A percentile compares a stretch with the other conserved stretches of the same genome.
Evolutionary conservation across 35 echinoderm and acorn worm species (phyloP).

Genomic region (Apostichopus parvimensis): DNA sequence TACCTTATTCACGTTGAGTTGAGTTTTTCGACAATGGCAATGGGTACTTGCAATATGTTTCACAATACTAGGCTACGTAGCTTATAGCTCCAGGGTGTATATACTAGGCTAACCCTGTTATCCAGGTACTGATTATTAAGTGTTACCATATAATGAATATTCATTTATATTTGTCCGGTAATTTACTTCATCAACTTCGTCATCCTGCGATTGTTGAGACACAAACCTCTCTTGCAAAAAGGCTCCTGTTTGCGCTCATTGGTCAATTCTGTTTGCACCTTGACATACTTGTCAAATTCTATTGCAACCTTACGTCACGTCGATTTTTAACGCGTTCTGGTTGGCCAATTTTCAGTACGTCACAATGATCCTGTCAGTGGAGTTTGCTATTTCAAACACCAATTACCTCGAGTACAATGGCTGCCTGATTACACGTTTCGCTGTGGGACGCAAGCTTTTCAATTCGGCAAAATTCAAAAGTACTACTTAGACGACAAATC

Average conservation of each 20-base stretch:
- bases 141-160: too few species aligned
- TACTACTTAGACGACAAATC: neutral
- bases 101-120: too few species aligned
- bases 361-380: neutral
- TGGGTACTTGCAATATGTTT: too few species aligned
- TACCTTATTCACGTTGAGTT: too few species aligned
- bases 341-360: neutral
- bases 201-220: neutral
- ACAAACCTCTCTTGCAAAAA: neutral
- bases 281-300: constrained; percentile 30
- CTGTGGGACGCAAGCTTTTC: neutral
- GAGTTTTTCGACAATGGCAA: too few species aligned
- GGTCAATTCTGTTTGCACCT: neutral
- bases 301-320: neutral
- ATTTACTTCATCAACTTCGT: neutral
- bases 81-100: too few species aligned
- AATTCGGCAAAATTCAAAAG: constrained; percentile 24
- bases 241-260: neutral
- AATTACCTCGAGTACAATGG: constrained; percentile 35
- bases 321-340: neutral
- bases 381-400: constrained; percentile 7
- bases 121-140: too few species aligned
- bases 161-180: neutral
- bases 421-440: constrained; percentile 21
- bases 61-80: too few species aligned